A percentile compares a stretch with the other conserved stretches of the same genome.
Evolutionary conservation across 2,113 vertebrate species (phyloP).

Genomic region (Syngnathus scovelli): DNA sequence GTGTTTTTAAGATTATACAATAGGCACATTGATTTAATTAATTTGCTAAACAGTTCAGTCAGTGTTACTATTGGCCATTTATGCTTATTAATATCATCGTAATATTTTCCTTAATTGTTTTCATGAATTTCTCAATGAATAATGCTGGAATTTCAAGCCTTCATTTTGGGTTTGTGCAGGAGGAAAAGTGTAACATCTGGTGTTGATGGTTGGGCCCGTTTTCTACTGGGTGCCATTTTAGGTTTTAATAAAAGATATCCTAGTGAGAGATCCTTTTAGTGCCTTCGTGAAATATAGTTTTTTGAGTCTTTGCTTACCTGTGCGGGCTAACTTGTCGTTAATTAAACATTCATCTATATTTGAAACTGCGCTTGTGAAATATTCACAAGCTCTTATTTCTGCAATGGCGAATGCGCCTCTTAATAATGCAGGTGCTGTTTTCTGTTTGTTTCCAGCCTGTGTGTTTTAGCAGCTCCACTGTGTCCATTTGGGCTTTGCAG

Average conservation of each 20-base stretch:
- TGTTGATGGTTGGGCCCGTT: background rate
- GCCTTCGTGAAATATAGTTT: conserved; percentile 15
- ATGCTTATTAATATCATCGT: background rate
- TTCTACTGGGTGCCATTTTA: conserved; percentile 1
- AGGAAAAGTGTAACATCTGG: background rate
- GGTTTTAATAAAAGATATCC: background rate
- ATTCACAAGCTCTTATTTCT: conserved; percentile 68
- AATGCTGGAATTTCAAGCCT: background rate
- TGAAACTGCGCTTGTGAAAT: conserved; percentile 63
- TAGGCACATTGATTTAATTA: background rate
- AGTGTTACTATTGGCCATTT: background rate
- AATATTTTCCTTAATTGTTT: background rate
- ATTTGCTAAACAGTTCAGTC: background rate
- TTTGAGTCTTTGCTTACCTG: conserved; percentile 30
- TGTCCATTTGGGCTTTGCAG: conserved; percentile 70
- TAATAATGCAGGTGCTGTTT: conserved; percentile 71
- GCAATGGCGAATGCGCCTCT: conserved; percentile 60
- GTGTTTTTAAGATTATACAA: background rate
- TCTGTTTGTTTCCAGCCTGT: conserved; percentile 68
- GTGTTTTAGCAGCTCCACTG: conserved; percentile 67
- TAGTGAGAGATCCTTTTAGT: conserved; percentile 11
- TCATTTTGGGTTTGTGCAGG: background rate
- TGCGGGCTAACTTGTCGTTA: conserved; percentile 50
- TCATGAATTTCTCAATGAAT: background rate
- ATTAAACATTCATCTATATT: conserved; percentile 68